Evolutionary conservation across 2,113 vertebrate species (phyloP), one percentile per base, ranked within the genome.

Genomic region (Nothocercus nigrocapillus): DNA sequence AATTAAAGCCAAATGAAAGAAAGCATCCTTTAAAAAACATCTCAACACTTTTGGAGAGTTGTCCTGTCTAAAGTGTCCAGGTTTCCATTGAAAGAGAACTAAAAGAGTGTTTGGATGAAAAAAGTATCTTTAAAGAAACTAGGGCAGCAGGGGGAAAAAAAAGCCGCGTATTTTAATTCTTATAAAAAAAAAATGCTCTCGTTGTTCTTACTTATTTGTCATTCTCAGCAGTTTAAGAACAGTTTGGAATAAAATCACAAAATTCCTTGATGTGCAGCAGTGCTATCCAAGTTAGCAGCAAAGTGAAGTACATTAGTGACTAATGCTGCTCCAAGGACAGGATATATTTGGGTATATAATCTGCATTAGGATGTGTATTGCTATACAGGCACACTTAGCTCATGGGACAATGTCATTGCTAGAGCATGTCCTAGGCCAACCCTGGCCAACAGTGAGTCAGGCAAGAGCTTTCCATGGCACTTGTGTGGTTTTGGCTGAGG

Each of bases 271-370:
- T 30, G 25, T 4, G 3, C 3, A 44, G 1, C 20, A 13, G 11
- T 15, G 15, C 3, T 42, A 12, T 54, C 15, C 18, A 69, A 28
- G 4, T 36, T 11, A 69, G 28, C 36, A 64, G 20, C 15, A n/a
- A 56, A 54, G 5, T 22, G 4, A 3, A 38, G 4, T 7, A 30
- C 70, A 45, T 44, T 11, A 54, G 38, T 25, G 63, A 49, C 10
- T 18, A 16, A 10, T 16, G 28, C 0, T 4, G 7, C 20, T 59
- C 47, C 5, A 0, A 34, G 21, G 38, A 12, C 5, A 21, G 10
- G 24, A 45, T 42, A 9, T 2, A 11, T 30, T 78, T 45, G 36
- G 14, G 38, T 16, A 27, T 51, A 19, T 12, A 28, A 2, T 22
- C 44, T 25, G 7, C 28, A 73, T 58, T 38, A 70, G 28, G 36